These are phyloP conservation scores for Manis pentadactyla DNA, from an alignment of 2,797 vertebrate genomes.

Conservation along the genomic window DNA sequence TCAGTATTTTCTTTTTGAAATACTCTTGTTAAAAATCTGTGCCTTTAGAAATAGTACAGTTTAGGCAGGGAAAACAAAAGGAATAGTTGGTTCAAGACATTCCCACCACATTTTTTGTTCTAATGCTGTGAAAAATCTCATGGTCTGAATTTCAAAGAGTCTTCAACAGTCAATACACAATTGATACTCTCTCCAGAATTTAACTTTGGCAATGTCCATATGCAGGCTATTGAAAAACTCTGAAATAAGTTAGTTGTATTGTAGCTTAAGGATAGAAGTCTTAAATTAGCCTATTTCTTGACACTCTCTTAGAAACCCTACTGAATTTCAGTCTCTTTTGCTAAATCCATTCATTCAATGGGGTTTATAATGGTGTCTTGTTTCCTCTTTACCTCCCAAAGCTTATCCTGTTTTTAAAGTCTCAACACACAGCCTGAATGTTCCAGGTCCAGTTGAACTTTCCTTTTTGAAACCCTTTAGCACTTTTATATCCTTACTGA, in stretches of 20 bases:
- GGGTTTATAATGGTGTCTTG: neutral
- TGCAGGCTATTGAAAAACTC: neutral
- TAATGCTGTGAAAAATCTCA: neutral
- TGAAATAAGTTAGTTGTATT: neutral
- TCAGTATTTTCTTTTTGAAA: neutral
- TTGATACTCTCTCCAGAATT: neutral
- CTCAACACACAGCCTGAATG: neutral
- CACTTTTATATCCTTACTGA: neutral
- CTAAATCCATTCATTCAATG: neutral
- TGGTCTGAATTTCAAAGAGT: slow-evolving; percentile 27
- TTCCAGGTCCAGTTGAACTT: neutral
- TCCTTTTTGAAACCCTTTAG: neutral
- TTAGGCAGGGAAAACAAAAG: neutral
- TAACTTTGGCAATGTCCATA: neutral
- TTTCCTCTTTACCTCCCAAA: neutral
- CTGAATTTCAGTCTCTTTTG: neutral
- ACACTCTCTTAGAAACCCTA: slow-evolving; percentile 12
- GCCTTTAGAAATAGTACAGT: slow-evolving; percentile 7
- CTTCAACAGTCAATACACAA: neutral
- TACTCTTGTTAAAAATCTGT: neutral
- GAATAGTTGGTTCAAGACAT: neutral
- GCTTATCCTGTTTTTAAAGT: neutral
- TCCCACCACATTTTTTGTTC: neutral
- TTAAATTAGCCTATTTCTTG: neutral
- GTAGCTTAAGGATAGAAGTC: neutral